phyloP scores from a whole-genome alignment of 2,888 invertebrate species.

The Sinotaia quadrata region DNA sequence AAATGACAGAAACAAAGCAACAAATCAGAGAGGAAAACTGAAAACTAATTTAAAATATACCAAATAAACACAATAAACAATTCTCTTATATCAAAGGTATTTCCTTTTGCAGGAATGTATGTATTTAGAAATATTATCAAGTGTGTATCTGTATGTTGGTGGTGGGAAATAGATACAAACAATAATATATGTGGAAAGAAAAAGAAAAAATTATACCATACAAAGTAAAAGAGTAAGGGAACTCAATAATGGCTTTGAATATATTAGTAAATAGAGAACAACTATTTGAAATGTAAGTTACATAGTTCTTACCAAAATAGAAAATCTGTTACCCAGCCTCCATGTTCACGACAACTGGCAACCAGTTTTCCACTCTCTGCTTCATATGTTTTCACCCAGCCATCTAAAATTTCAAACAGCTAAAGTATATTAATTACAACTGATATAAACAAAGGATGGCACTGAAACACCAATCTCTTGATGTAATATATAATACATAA shows the following conservation, averaged over 20 bases:
- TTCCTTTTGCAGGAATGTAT: not conserved
- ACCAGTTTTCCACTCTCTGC: conserved; percentile 67
- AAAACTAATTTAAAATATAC: too few species aligned
- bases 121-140: not conserved
- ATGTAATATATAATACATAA: too few species aligned
- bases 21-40: too few species aligned
- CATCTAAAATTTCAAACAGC: conserved; percentile 60
- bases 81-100: not conserved
- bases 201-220: not conserved
- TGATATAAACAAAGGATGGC: too few species aligned
- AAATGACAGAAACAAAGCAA: too few species aligned
- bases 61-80: too few species aligned
- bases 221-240: too few species aligned
- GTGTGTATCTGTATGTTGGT: not conserved
- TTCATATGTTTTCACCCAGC: conserved; percentile 68
- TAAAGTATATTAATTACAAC: too few species aligned
- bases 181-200: not conserved
- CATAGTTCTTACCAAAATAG: conserved; percentile 63
- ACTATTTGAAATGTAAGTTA: not conserved
- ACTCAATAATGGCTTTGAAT: too few species aligned
- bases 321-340: conserved; percentile 72
- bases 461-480: too few species aligned
- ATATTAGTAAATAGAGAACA: too few species aligned
- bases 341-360: conserved; percentile 63
- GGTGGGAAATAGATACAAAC: not conserved